Percentiles rank a stretch among this genome's conserved stretches.
Conservation (phyloP, 2,888 invertebrate genomes). For the Gari tellinella region DNA sequence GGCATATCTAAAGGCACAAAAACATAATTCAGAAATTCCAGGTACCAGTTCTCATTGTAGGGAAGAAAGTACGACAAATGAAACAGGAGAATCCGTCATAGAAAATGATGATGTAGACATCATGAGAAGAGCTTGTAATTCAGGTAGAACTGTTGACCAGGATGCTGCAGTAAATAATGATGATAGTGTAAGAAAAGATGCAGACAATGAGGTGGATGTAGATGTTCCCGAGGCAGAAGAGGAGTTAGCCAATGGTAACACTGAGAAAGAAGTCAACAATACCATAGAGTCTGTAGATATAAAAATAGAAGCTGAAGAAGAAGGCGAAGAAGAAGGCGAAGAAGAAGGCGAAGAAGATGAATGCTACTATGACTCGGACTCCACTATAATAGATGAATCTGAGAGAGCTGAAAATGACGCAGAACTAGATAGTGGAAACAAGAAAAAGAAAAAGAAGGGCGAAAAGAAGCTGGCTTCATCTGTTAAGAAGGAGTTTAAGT, state of each 20-base stretch:
- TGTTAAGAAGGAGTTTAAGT: slow-evolving; percentile 35
- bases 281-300: neutral
- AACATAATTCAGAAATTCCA: too few species aligned
- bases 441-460: neutral
- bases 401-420: neutral
- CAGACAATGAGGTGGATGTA: too few species aligned
- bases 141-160: too few species aligned
- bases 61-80: too few species aligned
- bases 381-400: neutral
- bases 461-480: neutral
- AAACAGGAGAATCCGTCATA: too few species aligned
- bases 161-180: too few species aligned
- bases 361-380: too few species aligned
- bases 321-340: neutral
- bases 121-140: too few species aligned
- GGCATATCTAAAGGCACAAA: too few species aligned
- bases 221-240: neutral
- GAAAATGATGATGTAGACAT: too few species aligned
- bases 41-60: too few species aligned
- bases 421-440: neutral
- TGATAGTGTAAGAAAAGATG: too few species aligned
- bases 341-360: neutral
- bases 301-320: neutral
- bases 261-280: neutral
- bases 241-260: neutral